Conservation (phyloP, 2,113 vertebrate genomes). For the Coregonus clupeaformis region DNA sequence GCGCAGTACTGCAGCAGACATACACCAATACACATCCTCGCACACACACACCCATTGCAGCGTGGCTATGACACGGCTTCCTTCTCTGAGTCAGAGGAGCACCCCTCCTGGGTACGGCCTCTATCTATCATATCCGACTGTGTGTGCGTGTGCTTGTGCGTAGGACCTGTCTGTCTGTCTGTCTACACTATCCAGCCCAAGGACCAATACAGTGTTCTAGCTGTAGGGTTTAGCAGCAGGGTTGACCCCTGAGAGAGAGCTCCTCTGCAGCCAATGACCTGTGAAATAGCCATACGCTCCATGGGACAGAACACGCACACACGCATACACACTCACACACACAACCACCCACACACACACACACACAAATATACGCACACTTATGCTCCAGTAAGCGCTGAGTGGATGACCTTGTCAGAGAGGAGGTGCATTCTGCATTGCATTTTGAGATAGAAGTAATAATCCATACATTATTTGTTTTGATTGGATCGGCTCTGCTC, state of each 20-base stretch:
- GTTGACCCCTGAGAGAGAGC: neutral
- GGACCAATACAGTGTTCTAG: neutral
- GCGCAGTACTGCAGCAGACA: slow-evolving; percentile 50
- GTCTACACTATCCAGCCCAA: neutral
- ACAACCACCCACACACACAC: neutral
- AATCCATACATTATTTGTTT: too few relatives aligned
- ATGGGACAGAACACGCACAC: neutral
- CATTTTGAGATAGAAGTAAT: too few relatives aligned
- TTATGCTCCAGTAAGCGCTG: neutral
- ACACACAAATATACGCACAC: neutral
- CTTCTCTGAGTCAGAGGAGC: slow-evolving; percentile 20
- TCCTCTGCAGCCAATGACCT: neutral
- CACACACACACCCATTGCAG: slow-evolving; percentile 27
- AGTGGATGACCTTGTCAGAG: too few relatives aligned
- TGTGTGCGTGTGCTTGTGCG: neutral
- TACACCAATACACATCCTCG: neutral
- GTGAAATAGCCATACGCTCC: neutral
- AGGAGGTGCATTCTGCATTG: too few relatives aligned
- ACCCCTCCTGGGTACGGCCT: neutral
- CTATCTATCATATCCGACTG: neutral
- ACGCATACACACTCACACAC: neutral
- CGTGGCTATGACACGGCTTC: slow-evolving; percentile 55
- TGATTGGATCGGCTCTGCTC: neutral
- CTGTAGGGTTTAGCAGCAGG: neutral
- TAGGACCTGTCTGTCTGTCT: neutral